Percentiles rank a stretch among this genome's conserved stretches.
These are phyloP conservation scores for Phania funesta DNA, from an alignment of 2,888 invertebrate genomes.

Conservation along the genomic window DNA sequence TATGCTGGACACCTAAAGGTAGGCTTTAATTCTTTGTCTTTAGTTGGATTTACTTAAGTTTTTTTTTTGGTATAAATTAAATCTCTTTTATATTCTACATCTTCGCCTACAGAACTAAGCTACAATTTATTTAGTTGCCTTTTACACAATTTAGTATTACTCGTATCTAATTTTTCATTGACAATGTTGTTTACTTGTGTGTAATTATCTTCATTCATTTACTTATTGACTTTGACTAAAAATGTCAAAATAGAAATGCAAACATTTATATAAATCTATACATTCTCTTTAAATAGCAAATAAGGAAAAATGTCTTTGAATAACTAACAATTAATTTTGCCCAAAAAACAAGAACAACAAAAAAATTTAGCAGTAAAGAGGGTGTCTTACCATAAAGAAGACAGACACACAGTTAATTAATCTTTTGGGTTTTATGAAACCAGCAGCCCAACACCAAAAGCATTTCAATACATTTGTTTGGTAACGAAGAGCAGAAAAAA, in stretches of 20 bases:
- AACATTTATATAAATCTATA: slow-evolving; percentile 58
- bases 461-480: slow-evolving; percentile 53
- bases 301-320: slow-evolving; percentile 78
- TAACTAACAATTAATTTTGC: slow-evolving; percentile 78
- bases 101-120: slow-evolving; percentile 35
- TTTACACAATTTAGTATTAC: slow-evolving; percentile 14
- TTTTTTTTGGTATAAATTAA: neutral
- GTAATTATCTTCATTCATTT: slow-evolving; percentile 79
- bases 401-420: slow-evolving; percentile 77
- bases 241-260: slow-evolving; percentile 62
- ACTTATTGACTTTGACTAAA: slow-evolving; percentile 77
- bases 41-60: too few relatives aligned
- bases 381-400: slow-evolving; percentile 34
- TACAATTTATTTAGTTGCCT: slow-evolving; percentile 32
- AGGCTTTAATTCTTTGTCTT: neutral
- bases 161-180: slow-evolving; percentile 69
- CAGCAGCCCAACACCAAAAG: slow-evolving; percentile 49
- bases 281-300: slow-evolving; percentile 34
- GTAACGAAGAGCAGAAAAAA: too few relatives aligned
- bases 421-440: slow-evolving; percentile 76
- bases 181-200: slow-evolving; percentile 73
- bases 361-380: slow-evolving; percentile 33
- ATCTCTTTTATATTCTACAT: too few relatives aligned
- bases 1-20: too few relatives aligned
- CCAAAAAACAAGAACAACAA: slow-evolving; percentile 11